Percentiles rank a stretch among this genome's conserved stretches.
These are phyloP conservation scores for Pygocentrus nattereri DNA, from an alignment of 2,797 vertebrate genomes.

Conservation along the genomic window DNA sequence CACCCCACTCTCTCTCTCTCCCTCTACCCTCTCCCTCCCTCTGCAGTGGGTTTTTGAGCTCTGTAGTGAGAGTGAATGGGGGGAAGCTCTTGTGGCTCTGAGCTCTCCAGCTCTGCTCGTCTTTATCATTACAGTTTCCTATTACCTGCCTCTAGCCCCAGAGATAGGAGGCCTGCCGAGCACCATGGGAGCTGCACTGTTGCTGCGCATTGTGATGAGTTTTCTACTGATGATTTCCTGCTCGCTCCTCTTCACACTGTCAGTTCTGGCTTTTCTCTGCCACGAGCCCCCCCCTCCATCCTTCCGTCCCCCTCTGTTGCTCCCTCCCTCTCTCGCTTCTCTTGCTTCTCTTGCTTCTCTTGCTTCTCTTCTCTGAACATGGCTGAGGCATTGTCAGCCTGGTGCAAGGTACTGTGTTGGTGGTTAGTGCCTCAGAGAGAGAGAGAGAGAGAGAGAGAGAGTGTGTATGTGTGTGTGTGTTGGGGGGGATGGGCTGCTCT, in stretches of 20 bases:
- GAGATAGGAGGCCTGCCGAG: constrained; percentile 81
- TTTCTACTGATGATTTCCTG: constrained; percentile 80
- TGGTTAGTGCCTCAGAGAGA: constrained; percentile 44
- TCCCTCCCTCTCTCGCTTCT: constrained; percentile 4
- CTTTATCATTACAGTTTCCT: constrained; percentile 81
- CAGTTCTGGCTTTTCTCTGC: constrained; percentile 71
- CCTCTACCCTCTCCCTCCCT: constrained; percentile 41
- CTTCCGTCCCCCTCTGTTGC: background rate
- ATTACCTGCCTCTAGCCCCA: constrained; percentile 82
- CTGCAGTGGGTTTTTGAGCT: constrained; percentile 35
- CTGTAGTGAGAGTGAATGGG: constrained; percentile 66
- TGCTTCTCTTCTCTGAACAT: constrained; percentile 44
- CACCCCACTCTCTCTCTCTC: constrained; percentile 25
- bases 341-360: constrained; percentile 13
- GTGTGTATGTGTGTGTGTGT: background rate
- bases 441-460: background rate
- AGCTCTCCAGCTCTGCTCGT: constrained; percentile 67
- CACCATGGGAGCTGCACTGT: constrained; percentile 76
- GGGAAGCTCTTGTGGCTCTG: constrained; percentile 72
- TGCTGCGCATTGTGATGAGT: constrained; percentile 81
- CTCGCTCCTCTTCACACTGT: constrained; percentile 73
- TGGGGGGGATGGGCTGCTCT: background rate
- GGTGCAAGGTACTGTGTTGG: constrained; percentile 56
- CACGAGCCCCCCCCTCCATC: constrained; percentile 25
- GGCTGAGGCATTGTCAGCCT: constrained; percentile 56